Evolutionary conservation across 2,113 vertebrate species (phyloP).

Genomic region (Vulpes vulpes): DNA sequence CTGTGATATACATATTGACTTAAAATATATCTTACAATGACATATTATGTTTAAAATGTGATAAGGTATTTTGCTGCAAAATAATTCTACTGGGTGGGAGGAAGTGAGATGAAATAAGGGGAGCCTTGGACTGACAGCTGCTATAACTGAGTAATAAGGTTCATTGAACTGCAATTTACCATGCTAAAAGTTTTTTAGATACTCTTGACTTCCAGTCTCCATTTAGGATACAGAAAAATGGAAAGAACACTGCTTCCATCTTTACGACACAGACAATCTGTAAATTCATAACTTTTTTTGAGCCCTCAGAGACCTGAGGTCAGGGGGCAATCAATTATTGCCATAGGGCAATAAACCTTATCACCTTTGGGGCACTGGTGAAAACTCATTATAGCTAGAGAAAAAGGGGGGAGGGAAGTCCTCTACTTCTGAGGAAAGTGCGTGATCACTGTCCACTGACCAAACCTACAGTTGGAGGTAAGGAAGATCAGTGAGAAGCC

Average conservation of each 20-base stretch:
- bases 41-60: not conserved
- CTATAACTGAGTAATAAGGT: too few relatives aligned
- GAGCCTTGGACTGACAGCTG: too few relatives aligned
- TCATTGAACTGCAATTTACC: not conserved
- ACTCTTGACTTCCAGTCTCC: not conserved
- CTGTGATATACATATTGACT: not conserved
- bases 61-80: not conserved
- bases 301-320: not conserved
- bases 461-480: not conserved
- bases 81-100: not conserved
- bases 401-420: not conserved
- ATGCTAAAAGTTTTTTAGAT: not conserved
- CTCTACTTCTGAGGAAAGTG: not conserved
- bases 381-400: not conserved
- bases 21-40: not conserved
- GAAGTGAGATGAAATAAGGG: not conserved
- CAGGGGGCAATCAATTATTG: not conserved
- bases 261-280: not conserved
- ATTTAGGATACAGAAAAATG: not conserved
- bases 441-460: not conserved
- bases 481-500: not conserved
- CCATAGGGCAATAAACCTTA: not conserved
- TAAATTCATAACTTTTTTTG: not conserved
- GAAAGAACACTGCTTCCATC: not conserved
- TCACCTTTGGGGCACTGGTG: not conserved